phyloP scores from a whole-genome alignment of 2,888 invertebrate species.

The Cecidostiba fungosa region DNA sequence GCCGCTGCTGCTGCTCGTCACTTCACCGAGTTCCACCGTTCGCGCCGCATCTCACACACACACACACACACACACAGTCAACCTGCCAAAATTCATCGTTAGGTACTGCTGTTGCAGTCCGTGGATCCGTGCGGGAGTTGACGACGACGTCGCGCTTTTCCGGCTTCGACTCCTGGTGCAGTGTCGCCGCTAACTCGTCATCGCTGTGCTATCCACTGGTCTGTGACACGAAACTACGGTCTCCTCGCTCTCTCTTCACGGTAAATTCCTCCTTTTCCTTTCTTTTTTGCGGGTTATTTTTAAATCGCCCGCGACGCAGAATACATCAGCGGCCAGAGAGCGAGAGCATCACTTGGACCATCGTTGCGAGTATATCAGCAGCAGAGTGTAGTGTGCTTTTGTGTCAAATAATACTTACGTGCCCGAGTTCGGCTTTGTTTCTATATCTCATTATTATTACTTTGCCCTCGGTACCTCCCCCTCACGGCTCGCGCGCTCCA shows the following conservation, averaged over 20 bases:
- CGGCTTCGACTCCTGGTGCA: not conserved
- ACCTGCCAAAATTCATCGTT: conserved; percentile 13
- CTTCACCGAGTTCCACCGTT: conserved; percentile 39
- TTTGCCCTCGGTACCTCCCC: not conserved
- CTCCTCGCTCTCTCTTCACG: conserved; percentile 25
- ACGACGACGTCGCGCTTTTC: not conserved
- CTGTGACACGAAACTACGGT: conserved; percentile 1
- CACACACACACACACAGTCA: not conserved
- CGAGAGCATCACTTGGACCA: not conserved
- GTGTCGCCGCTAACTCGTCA: not conserved
- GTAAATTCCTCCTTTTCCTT: conserved; percentile 65
- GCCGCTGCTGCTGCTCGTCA: conserved; percentile 18
- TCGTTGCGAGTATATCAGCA: not conserved
- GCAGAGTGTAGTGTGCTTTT: conserved; percentile 35
- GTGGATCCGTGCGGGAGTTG: not conserved
- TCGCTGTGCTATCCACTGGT: not conserved
- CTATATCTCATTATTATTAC: not conserved
- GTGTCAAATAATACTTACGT: conserved; percentile 17
- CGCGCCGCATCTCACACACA: not conserved
- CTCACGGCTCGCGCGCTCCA: not conserved
- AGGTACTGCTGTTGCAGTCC: not conserved
- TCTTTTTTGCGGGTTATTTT: conserved; percentile 71
- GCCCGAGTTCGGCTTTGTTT: not conserved
- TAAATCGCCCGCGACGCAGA: conserved; percentile 71
- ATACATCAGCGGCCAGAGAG: conserved; percentile 27